These are phyloP conservation scores for Rissa tridactyla DNA, from an alignment of 2,113 vertebrate genomes.

Conservation along the genomic window DNA sequence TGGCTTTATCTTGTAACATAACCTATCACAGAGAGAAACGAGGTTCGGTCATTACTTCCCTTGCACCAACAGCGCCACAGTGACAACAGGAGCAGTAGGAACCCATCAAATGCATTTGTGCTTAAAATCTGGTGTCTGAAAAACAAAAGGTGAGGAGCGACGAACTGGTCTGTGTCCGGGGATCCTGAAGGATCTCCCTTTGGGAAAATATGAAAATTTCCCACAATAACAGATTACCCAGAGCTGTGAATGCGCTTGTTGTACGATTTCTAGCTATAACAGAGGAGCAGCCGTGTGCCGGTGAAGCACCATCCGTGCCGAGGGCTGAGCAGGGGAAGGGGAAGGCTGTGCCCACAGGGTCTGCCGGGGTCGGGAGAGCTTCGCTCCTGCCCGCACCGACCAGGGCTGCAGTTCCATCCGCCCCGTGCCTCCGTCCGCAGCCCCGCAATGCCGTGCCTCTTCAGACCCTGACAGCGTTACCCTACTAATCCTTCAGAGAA, in stretches of 20 bases:
- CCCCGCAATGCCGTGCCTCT: neutral
- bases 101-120: neutral
- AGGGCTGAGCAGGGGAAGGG: neutral
- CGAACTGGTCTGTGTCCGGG: neutral
- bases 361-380: neutral
- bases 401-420: neutral
- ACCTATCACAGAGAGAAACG: neutral
- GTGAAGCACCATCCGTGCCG: neutral
- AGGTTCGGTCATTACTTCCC: neutral
- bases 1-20: neutral
- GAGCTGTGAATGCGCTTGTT: neutral
- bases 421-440: fast-evolving
- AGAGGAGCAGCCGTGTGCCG: neutral
- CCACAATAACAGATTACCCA: neutral
- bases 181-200: neutral
- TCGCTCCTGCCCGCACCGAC: neutral
- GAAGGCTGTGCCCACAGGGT: neutral
- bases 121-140: neutral
- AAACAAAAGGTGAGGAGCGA: neutral
- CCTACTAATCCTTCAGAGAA: neutral
- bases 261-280: neutral
- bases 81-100: fast-evolving
- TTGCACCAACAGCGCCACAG: neutral
- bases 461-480: neutral
- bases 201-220: neutral